Percentiles rank a stretch among this genome's conserved stretches.
phyloP scores from a whole-genome alignment of 2,113 vertebrate genomes.

The Podarcis cretensis region DNA sequence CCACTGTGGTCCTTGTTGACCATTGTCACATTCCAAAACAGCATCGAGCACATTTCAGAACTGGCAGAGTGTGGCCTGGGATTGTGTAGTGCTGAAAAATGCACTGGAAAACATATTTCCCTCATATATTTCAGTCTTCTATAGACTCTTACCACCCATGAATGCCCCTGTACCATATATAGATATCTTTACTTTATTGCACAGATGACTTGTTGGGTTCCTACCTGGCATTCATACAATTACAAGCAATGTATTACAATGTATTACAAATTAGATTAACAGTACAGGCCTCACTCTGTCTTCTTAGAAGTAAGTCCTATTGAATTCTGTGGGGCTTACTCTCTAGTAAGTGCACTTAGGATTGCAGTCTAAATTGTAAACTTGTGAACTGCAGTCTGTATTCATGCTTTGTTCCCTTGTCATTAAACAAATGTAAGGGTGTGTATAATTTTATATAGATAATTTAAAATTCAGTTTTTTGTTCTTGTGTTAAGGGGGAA shows the following conservation, averaged over 20 bases:
- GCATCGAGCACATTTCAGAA: background rate
- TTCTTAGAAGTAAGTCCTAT: too few species aligned
- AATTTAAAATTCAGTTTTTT: background rate
- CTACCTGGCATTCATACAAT: background rate
- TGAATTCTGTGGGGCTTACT: background rate
- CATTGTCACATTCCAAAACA: background rate
- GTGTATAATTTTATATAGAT: background rate
- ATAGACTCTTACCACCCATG: background rate
- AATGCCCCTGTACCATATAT: background rate
- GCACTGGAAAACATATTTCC: background rate
- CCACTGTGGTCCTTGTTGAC: background rate
- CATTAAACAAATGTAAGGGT: background rate
- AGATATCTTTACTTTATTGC: background rate
- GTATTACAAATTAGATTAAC: background rate
- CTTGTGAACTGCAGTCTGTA: background rate
- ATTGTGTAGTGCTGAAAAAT: background rate
- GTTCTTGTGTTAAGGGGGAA: background rate
- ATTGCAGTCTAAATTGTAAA: slow-evolving; percentile 31
- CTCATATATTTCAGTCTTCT: background rate
- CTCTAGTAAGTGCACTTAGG: background rate
- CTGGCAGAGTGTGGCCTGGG: background rate
- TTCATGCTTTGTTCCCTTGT: background rate
- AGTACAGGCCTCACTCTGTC: too few species aligned
- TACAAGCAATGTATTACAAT: background rate
- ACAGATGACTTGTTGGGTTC: background rate